Evolutionary conservation across 2,113 vertebrate genomes (phyloP).

Genomic region (Sisor rabdophorus): DNA sequence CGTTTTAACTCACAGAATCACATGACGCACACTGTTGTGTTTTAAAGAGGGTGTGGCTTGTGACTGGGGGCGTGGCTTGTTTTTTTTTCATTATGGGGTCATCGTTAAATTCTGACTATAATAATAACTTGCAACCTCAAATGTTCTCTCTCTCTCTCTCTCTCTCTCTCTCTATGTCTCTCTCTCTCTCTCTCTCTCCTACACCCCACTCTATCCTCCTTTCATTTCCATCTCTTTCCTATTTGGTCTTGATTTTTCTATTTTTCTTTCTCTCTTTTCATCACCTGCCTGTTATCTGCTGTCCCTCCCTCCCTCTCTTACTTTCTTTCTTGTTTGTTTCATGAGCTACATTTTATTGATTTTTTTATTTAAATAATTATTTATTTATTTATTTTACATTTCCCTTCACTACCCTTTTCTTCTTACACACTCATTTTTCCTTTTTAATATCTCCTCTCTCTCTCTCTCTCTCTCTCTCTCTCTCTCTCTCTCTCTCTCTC

Average conservation of each 20-base stretch:
- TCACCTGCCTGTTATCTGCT: slow-evolving; percentile 52
- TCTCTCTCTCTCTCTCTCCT: too few species aligned
- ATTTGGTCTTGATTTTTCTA: not conserved
- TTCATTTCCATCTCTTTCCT: not conserved
- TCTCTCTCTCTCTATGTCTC: too few species aligned
- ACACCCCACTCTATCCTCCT: not conserved
- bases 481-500: slow-evolving; percentile 5
- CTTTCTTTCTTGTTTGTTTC: slow-evolving; percentile 2
- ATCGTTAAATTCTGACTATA: not conserved
- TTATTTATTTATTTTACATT: not conserved
- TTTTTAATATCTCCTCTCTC: not conserved
- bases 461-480: too few species aligned
- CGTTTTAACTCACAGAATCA: too few species aligned
- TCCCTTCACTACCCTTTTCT: not conserved
- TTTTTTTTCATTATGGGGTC: not conserved
- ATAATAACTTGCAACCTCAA: not conserved
- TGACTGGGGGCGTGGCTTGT: too few species aligned
- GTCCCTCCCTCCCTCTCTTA: slow-evolving; percentile 1
- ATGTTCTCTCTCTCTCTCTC: not conserved
- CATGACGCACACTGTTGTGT: too few species aligned
- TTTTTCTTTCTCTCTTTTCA: too few species aligned
- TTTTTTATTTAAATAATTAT: not conserved
- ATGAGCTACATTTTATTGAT: too few species aligned
- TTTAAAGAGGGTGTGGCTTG: too few species aligned
- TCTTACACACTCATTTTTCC: not conserved